Evolutionary conservation across 2,113 vertebrate genomes (phyloP).

Genomic region (Helogale parvula): DNA sequence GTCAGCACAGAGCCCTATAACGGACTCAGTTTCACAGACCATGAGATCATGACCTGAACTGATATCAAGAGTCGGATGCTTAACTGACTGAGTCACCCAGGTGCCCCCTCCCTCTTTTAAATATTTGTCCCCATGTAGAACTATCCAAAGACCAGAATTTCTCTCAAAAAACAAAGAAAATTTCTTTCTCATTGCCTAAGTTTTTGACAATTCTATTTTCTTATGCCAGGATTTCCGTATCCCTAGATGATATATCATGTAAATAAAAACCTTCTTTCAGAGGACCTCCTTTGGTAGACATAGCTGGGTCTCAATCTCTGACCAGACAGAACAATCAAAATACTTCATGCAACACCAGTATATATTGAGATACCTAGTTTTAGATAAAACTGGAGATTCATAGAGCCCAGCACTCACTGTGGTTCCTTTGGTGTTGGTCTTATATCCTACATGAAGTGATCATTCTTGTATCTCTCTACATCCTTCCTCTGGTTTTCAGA

Average conservation of each 20-base stretch:
- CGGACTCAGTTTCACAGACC: no score
- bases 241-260: background rate
- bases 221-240: background rate
- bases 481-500: background rate
- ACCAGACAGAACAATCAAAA: background rate
- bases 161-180: background rate
- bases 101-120: background rate
- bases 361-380: background rate
- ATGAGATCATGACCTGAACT: no score
- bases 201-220: conserved; percentile 33
- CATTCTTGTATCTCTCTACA: background rate
- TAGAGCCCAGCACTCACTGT: accelerated
- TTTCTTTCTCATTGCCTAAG: background rate
- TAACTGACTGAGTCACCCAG: no score
- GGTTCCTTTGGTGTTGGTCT: background rate
- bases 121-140: background rate
- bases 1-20: no score
- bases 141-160: background rate
- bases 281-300: background rate
- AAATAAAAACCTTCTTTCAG: background rate
- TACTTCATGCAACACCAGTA: background rate
- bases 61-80: no score
- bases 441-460: background rate
- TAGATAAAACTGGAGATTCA: background rate
- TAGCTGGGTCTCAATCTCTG: background rate